phyloP scores from a whole-genome alignment of 2,888 invertebrate genomes.

The Poecilobothrus nobilitatus region DNA sequence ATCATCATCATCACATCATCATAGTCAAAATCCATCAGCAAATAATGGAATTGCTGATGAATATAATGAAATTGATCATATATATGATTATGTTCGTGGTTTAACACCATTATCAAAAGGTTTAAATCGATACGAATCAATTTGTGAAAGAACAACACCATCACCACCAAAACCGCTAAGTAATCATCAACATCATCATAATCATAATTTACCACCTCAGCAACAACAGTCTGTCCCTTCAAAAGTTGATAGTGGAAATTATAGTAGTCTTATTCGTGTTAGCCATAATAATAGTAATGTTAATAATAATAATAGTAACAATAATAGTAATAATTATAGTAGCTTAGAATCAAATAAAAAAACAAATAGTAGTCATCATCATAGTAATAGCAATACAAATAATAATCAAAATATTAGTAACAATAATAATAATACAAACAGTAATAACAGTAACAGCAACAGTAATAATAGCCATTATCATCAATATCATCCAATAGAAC shows the following conservation, averaged over 20 bases:
- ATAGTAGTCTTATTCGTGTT: constrained; percentile 43
- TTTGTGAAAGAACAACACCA: constrained; percentile 35
- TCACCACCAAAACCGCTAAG: constrained; percentile 38
- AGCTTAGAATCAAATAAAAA: constrained; percentile 41
- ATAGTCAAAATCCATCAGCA: constrained; percentile 41
- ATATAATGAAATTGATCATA: constrained; percentile 93
- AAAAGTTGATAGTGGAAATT: constrained; percentile 38
- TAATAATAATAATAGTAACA: constrained; percentile 25
- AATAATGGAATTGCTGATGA: constrained; percentile 64
- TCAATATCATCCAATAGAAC: constrained; percentile 44
- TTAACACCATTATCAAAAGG: constrained; percentile 83
- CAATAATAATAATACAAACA: constrained; percentile 21
- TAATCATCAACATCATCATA: constrained; percentile 5
- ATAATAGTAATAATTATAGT: constrained; percentile 39
- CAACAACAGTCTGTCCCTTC: constrained; percentile 27
- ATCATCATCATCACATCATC: constrained; percentile 39
- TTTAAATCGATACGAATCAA: constrained; percentile 45
- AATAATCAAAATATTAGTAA: constrained; percentile 36
- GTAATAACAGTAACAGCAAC: constrained; percentile 37
- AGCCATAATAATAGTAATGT: constrained; percentile 28
- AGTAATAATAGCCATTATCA: constrained; percentile 39
- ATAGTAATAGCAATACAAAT: constrained; percentile 46
- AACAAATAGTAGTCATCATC: constrained; percentile 36
- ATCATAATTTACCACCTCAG: neutral
- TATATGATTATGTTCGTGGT: constrained; percentile 90